Evolutionary conservation across 1,140 invertebrate genomes (phyloP).

Genomic region (Drosophila ironensis): DNA sequence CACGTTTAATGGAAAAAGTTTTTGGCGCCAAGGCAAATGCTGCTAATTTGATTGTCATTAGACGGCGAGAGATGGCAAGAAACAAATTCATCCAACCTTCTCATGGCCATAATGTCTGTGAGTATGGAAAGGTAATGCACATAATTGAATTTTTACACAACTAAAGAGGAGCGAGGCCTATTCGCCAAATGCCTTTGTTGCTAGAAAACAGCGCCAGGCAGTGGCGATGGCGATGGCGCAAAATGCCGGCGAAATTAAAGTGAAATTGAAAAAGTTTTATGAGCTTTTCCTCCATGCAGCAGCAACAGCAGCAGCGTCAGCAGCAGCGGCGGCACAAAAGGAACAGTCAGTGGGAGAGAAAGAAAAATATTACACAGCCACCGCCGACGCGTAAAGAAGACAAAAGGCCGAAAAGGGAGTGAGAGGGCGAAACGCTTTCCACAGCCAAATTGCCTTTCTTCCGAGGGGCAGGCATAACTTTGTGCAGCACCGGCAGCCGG

Average conservation of each 20-base stretch:
- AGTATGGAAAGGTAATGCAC: constrained; percentile 67
- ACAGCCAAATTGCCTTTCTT: constrained; percentile 65
- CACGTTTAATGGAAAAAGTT: constrained; percentile 76
- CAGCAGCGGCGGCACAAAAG: constrained; percentile 29
- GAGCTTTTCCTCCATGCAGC: constrained; percentile 71
- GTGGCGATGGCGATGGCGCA: constrained; percentile 16
- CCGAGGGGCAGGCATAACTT: constrained; percentile 49
- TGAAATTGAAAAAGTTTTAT: constrained; percentile 82
- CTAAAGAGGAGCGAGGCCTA: constrained; percentile 60
- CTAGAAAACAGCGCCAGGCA: constrained; percentile 48
- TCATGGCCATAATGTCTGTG: constrained; percentile 15
- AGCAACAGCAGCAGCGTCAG: too few relatives aligned
- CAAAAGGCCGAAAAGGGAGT: constrained; percentile 31
- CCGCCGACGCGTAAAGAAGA: constrained; percentile 72
- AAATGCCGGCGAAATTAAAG: constrained; percentile 70
- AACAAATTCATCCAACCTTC: constrained; percentile 39
- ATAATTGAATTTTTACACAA: constrained; percentile 81
- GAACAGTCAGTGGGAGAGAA: constrained; percentile 38
- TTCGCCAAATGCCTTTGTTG: constrained; percentile 57
- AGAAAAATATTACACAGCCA: constrained; percentile 73
- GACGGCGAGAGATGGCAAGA: constrained; percentile 27
- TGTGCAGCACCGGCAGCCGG: constrained; percentile 75
- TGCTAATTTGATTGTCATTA: constrained; percentile 78
- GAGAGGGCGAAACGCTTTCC: constrained; percentile 25
- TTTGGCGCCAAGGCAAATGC: constrained; percentile 51